Evolutionary conservation across 1,140 invertebrate species (phyloP), one percentile per base, ranked within the genome.

Genomic region (Pseudomyrmex concolor): DNA sequence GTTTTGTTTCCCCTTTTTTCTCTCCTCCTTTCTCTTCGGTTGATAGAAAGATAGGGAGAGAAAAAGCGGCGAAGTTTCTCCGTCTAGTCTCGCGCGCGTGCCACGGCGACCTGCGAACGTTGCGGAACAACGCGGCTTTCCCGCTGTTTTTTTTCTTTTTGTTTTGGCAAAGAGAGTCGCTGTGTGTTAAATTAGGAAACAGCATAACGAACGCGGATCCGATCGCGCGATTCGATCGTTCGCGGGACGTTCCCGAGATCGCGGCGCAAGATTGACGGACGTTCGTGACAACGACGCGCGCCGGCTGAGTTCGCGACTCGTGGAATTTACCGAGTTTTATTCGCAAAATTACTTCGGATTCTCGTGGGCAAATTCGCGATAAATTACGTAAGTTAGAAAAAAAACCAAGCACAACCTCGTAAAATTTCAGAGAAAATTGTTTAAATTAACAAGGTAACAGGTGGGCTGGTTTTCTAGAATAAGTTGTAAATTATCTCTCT

Each of bases 1-100:
- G 68, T 64, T 34, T 81, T 67, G 54, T 86, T 89, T 1, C 51
- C 72, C 80, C 68, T 86, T 76, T 67, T 48, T 63, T 81, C 34
- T 34, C 34, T 34, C 34, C 5, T 7, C 0, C 34, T 34, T 7
- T 34, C 34, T 4, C 34, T 34, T 34, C 34, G 34, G 5, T 34
- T 5, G 0, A 34, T 4, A 34, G 34, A 34, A 34, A 34, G 34
- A 15, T 4, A 22, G 57, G 7, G 25, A 62, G 12, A 45, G 34
- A 55, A 51, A 71, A 43, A 80, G 54, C 76, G 54, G 5, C 59
- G 19, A 54, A 62, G 60, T 55, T 73, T 73, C 71, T 63, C 34
- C 50, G n/a, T 82, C 17, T 62, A 34, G 34, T 34, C 50, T 34
- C 70, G 45, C 78, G 70, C 67, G 34, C 59, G 48, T 54, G 25